Percentiles rank a stretch among this genome's conserved stretches.
Evolutionary conservation across 2,888 invertebrate species (phyloP).

Genomic region (Toxonevra muliebris): DNA sequence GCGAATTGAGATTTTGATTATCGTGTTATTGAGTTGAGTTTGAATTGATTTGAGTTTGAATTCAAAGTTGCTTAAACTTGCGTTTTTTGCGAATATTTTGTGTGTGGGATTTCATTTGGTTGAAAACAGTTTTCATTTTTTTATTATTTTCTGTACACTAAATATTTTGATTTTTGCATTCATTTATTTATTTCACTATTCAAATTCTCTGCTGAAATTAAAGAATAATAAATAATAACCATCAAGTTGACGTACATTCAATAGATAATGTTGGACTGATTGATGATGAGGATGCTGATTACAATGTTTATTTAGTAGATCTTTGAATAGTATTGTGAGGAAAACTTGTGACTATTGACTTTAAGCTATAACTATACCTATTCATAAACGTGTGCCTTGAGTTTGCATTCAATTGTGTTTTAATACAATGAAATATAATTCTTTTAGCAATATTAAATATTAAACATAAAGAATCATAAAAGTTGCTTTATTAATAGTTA

Average conservation of each 20-base stretch:
- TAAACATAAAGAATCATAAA: no score
- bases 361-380: no score
- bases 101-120: not conserved
- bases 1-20: not conserved
- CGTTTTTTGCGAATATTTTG: conserved; percentile 3
- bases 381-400: no score
- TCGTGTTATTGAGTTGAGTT: conserved; percentile 10
- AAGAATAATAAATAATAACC: conserved; percentile 32
- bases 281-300: no score
- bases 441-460: no score
- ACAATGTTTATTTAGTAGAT: no score
- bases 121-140: conserved; percentile 2
- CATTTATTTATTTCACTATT: conserved; percentile 24
- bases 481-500: no score
- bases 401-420: no score
- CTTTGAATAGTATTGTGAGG: no score
- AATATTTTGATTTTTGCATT: conserved; percentile 18
- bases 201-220: conserved; percentile 30
- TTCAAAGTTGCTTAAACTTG: conserved; percentile 14
- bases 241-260: conserved; percentile 20
- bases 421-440: no score
- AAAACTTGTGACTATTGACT: no score
- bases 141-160: conserved; percentile 15
- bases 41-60: conserved; percentile 20
- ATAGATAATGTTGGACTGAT: no score